Evolutionary conservation across 1,140 invertebrate species (phyloP), one percentile per base, ranked within the genome.

Genomic region (Panagrolaimus sp.): DNA sequence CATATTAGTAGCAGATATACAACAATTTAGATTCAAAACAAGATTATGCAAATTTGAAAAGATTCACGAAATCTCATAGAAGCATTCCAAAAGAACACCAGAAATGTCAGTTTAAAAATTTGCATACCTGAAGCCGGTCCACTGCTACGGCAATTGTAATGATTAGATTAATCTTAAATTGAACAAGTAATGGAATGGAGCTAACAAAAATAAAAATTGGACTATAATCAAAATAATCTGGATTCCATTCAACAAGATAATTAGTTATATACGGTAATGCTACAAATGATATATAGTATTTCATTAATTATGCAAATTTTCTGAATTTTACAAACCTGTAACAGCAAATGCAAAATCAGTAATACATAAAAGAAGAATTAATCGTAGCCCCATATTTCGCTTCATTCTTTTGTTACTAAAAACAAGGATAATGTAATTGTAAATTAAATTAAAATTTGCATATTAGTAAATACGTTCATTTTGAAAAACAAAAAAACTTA

Each of bases 101-200:
- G n/a, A n/a, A n/a, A n/a, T n/a, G n/a, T n/a, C n/a, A n/a, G n/a
- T n/a, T n/a, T n/a, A n/a, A n/a, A n/a, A n/a, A n/a, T n/a, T n/a
- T n/a, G n/a, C 21, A n/a, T 28, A 73, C 72, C 70, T 73, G 72
- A 45, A 71, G 38, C 12, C 72, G 32, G 44, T 73, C 72, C 1
- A 73, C 12, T 5, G 72, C 72, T 8, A 73, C 74, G 0, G 73
- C 72, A 1, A 48, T 62, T 9, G 65, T 69, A 21, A 73, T 63
- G 7, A 76, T 43, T n/a, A 73, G 62, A 48, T 76, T 73, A 15
- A 73, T 28, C 66, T 73, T 73, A 70, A 76, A 73, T 48, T 73
- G 72, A 9, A 73, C 38, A 10, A 68, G 69, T 24, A 73, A 28
- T 0, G 72, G 72, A 28, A 69, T 45, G 2, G 69, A 47, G 1